Conservation (phyloP, 2,888 invertebrate species). For the Athalia cordata region DNA sequence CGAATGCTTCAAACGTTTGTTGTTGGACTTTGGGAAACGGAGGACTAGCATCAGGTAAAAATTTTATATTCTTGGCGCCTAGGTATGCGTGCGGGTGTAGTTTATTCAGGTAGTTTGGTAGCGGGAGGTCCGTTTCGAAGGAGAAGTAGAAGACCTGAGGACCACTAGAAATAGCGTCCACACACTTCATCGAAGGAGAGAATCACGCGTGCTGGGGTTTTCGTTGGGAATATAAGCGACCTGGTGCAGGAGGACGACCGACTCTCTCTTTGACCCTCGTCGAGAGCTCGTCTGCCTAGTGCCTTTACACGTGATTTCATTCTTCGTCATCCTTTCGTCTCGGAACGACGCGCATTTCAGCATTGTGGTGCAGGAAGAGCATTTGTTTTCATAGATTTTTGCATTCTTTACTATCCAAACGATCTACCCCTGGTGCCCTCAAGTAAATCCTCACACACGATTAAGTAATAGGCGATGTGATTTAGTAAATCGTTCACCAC, state of each 20-base stretch:
- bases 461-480: not conserved
- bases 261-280: conserved; percentile 70
- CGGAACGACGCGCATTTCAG: conserved; percentile 28
- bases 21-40: not conserved
- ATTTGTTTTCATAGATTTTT: conserved; percentile 15
- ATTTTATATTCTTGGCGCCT: not conserved
- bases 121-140: conserved; percentile 1
- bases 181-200: conserved; percentile 33
- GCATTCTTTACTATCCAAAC: not conserved
- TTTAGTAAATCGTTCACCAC: not conserved
- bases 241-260: conserved; percentile 62
- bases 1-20: not conserved
- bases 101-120: conserved; percentile 34
- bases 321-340: conserved; percentile 42
- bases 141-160: conserved; percentile 14
- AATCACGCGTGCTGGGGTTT: conserved; percentile 41
- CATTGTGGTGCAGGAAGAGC: not conserved
- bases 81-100: conserved; percentile 29
- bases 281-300: conserved; percentile 64
- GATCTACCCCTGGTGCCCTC: not conserved
- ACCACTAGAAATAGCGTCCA: conserved; percentile 21
- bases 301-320: conserved; percentile 25
- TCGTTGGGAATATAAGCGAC: conserved; percentile 64
- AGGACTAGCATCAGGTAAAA: conserved; percentile 17
- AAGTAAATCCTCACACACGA: not conserved